These are phyloP conservation scores for Cyanoliseus patagonus DNA, from an alignment of 2,113 vertebrate genomes.

Conservation along the genomic window DNA sequence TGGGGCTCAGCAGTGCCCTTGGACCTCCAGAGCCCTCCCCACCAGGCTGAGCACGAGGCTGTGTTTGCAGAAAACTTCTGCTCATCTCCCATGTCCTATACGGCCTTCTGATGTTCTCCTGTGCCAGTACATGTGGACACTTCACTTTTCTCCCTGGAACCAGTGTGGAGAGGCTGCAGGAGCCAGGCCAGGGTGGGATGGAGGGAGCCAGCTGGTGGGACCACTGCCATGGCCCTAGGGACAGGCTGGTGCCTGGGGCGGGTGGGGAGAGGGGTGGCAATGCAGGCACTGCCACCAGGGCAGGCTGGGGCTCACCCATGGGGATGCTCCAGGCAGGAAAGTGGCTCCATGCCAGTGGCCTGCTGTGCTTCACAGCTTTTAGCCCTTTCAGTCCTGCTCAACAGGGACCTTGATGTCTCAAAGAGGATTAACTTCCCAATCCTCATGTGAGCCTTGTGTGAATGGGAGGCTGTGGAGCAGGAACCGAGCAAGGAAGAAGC, in stretches of 20 bases:
- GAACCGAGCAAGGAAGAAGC: background rate
- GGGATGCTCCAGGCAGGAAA: background rate
- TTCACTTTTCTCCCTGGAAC: background rate
- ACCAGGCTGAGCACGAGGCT: accelerated
- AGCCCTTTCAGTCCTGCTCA: background rate
- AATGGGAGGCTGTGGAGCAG: accelerated
- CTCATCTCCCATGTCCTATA: background rate
- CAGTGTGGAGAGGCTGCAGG: background rate
- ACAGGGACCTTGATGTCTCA: background rate
- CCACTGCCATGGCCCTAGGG: background rate
- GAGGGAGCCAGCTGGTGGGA: background rate
- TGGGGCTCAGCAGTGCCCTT: background rate
- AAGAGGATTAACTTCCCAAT: slow-evolving; percentile 24
- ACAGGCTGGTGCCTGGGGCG: accelerated
- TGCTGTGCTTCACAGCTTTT: background rate
- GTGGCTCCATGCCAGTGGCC: background rate
- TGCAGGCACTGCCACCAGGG: background rate
- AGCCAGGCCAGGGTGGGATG: background rate
- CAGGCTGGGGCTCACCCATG: background rate
- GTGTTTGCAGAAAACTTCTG: background rate
- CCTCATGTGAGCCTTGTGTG: background rate
- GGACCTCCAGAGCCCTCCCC: background rate
- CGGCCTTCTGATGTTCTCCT: accelerated
- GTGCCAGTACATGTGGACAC: background rate
- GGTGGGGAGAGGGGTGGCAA: background rate